Evolutionary conservation across 1,140 invertebrate species (phyloP).

Genomic region (Sinella curviseta): DNA sequence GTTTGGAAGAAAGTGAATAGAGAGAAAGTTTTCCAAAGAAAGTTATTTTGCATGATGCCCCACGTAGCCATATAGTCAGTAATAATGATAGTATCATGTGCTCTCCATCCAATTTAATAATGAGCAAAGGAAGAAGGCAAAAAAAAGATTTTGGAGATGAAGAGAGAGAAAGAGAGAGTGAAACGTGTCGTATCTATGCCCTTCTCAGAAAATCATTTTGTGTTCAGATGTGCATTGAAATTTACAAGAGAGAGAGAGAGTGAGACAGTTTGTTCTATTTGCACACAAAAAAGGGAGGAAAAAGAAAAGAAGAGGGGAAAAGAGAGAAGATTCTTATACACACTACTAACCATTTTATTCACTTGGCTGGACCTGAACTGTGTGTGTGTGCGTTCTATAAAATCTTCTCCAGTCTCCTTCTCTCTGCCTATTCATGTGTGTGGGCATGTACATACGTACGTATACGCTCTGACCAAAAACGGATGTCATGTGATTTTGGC

Average conservation of each 20-base stretch:
- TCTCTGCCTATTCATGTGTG: no score
- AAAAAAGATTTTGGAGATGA: background rate
- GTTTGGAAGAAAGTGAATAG: no score
- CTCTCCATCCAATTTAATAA: background rate
- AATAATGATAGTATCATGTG: no score
- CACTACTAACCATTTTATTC: slow-evolving; percentile 17
- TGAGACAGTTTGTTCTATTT: slow-evolving; percentile 16
- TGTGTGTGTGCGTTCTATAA: background rate
- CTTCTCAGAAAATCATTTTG: slow-evolving; percentile 5
- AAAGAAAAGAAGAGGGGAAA: background rate
- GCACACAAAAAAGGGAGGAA: background rate
- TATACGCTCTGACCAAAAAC: background rate
- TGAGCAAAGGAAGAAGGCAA: no score
- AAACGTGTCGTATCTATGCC: slow-evolving; percentile 24
- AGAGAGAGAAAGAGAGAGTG: background rate
- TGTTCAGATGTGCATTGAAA: slow-evolving; percentile 6
- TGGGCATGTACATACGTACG: background rate
- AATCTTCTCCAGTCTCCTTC: background rate
- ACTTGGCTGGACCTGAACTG: slow-evolving; percentile 12
- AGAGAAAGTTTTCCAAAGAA: no score
- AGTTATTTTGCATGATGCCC: no score
- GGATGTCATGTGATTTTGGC: slow-evolving; percentile 24
- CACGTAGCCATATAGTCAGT: no score
- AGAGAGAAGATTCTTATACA: background rate
- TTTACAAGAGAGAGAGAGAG: background rate